Conservation (phyloP, 2,888 invertebrate genomes). For the Synergus laeviventris region DNA sequence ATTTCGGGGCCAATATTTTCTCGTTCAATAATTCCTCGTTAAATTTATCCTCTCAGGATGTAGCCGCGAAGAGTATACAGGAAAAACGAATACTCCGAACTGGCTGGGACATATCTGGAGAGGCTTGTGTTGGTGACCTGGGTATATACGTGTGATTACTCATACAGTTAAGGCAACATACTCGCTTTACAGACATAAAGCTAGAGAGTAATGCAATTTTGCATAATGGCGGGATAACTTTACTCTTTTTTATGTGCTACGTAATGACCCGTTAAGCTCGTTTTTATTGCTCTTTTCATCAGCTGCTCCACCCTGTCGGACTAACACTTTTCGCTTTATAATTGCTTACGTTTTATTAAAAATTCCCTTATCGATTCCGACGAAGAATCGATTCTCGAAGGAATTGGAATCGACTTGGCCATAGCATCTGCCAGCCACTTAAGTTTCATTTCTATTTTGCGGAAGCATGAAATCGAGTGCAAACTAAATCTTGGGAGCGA, state of each 20-base stretch:
- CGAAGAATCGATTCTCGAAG: no score
- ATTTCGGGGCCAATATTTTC: conserved; percentile 21
- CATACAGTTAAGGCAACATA: background rate
- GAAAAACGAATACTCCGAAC: conserved; percentile 19
- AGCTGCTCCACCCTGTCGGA: conserved; percentile 43
- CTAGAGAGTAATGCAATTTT: conserved; percentile 63
- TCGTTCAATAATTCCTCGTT: conserved; percentile 19
- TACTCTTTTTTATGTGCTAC: conserved; percentile 69
- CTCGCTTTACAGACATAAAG: conserved; percentile 29
- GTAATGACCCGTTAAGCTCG: conserved; percentile 68
- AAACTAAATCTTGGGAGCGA: conserved; percentile 17
- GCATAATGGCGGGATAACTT: conserved; percentile 70
- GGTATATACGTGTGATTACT: background rate
- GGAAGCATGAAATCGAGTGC: background rate
- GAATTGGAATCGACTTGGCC: no score
- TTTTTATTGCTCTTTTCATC: conserved; percentile 60
- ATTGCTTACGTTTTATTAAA: background rate
- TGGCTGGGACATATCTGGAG: background rate
- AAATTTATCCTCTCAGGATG: conserved; percentile 28
- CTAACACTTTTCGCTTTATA: background rate
- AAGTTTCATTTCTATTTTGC: conserved; percentile 21
- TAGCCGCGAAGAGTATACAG: background rate
- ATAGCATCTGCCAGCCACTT: conserved; percentile 3
- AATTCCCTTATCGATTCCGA: no score
- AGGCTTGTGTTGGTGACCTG: background rate